Evolutionary conservation across 1,140 invertebrate genomes (phyloP).

Genomic region (Platyscapa corneri): DNA sequence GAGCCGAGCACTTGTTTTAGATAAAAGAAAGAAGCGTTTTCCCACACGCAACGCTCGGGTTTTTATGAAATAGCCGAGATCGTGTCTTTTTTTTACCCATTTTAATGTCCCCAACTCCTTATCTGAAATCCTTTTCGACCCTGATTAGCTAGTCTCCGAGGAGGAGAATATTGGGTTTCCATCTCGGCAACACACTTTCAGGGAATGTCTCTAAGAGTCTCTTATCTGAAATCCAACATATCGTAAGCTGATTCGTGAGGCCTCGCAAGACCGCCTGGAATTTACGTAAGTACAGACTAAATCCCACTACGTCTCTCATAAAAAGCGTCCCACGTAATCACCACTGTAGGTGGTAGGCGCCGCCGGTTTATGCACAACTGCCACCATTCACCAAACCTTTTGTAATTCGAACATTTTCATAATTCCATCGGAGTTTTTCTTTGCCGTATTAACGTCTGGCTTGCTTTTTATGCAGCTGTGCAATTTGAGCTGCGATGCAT

Average conservation of each 20-base stretch:
- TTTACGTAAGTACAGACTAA: background rate
- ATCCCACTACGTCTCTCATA: background rate
- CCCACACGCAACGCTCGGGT: background rate
- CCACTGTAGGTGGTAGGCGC: background rate
- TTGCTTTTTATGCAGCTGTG: too few relatives aligned
- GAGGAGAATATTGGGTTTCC: slow-evolving; percentile 9
- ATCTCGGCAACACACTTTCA: background rate
- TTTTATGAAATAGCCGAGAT: slow-evolving; percentile 27
- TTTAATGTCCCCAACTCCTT: slow-evolving; percentile 17
- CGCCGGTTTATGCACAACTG: background rate
- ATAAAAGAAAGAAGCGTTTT: slow-evolving; percentile 1
- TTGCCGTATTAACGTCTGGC: too few relatives aligned
- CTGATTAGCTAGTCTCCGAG: slow-evolving; percentile 36
- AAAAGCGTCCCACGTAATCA: background rate
- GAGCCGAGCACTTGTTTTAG: background rate
- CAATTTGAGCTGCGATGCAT: too few relatives aligned
- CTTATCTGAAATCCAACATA: slow-evolving; percentile 13
- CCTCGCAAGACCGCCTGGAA: background rate
- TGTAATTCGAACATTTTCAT: background rate
- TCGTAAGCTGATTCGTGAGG: slow-evolving; percentile 9
- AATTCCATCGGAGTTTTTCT: too few relatives aligned
- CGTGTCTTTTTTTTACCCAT: background rate
- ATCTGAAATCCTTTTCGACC: slow-evolving; percentile 39
- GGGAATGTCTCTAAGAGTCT: slow-evolving; percentile 7
- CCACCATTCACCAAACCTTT: background rate